Evolutionary conservation across 1,140 invertebrate species (phyloP).

Genomic region (Stegodyphus mimosarum): DNA sequence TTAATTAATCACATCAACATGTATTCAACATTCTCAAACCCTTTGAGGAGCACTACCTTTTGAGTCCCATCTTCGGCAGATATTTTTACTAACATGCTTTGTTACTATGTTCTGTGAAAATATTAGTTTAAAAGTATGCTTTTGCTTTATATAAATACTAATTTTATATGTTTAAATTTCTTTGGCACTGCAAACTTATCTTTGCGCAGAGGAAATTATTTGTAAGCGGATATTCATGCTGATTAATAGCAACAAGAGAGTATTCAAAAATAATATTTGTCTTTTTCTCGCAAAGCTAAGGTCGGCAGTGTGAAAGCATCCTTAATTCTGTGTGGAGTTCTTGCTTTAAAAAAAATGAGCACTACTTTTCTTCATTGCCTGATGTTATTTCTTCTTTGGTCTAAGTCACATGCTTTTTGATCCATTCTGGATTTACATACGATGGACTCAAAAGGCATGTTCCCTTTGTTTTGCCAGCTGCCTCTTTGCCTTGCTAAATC

Average conservation of each 20-base stretch:
- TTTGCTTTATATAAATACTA: constrained; percentile 23
- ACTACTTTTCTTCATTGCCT: constrained; percentile 39
- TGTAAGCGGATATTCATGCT: not conserved
- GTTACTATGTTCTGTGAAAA: not conserved
- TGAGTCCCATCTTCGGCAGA: constrained; percentile 45
- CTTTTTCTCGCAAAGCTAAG: not conserved
- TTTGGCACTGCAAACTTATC: constrained; percentile 37
- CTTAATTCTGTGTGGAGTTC: not conserved
- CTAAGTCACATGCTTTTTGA: constrained; percentile 21
- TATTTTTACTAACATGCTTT: constrained; percentile 47
- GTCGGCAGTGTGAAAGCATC: constrained; percentile 7
- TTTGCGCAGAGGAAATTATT: not conserved
- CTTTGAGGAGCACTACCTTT: constrained; percentile 42
- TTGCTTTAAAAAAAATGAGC: constrained; percentile 44
- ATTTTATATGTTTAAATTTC: constrained; percentile 15
- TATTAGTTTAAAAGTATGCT: constrained; percentile 1
- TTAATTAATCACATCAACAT: not conserved
- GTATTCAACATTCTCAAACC: constrained; percentile 32
- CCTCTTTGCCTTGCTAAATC: constrained; percentile 16
- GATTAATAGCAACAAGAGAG: too few species aligned
- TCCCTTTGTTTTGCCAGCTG: not conserved
- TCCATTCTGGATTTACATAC: not conserved
- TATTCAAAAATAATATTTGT: too few species aligned
- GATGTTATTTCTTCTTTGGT: not conserved
- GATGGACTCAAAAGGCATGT: not conserved